phyloP scores from a whole-genome alignment of 2,113 vertebrate species.

The Phyllostomus discolor region DNA sequence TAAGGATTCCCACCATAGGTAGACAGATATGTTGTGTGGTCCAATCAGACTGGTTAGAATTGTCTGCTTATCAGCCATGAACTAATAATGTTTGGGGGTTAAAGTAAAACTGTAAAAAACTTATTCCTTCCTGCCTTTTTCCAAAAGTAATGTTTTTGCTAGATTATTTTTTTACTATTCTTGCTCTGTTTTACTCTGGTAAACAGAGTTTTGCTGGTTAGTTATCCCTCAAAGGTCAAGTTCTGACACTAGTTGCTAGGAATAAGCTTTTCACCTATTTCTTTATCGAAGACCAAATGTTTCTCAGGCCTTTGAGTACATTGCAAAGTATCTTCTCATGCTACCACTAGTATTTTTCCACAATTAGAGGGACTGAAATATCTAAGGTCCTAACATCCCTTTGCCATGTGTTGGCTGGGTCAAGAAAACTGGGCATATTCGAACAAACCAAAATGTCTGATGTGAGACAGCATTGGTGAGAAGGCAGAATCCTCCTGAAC shows the following conservation, averaged over 20 bases:
- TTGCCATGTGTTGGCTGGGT: not conserved
- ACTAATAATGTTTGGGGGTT: not conserved
- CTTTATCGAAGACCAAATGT: not conserved
- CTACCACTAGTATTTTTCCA: not conserved
- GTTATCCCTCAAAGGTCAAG: not conserved
- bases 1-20: fast-evolving
- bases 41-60: not conserved
- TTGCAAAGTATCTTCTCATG: not conserved
- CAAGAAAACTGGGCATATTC: not conserved
- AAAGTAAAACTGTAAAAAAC: not conserved
- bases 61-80: not conserved
- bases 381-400: not conserved
- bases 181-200: not conserved
- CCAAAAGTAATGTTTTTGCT: not conserved
- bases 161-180: not conserved
- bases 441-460: not conserved
- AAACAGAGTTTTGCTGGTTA: not conserved
- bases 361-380: not conserved
- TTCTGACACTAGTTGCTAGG: not conserved
- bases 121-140: not conserved
- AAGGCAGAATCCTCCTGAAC: not conserved
- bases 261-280: not conserved
- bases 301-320: not conserved
- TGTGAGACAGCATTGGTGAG: not conserved
- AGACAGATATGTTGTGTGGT: not conserved